Evolutionary conservation across 2,113 vertebrate species (phyloP), one percentile per base, ranked within the genome.

Genomic region (Brachypteracias leptosomus): DNA sequence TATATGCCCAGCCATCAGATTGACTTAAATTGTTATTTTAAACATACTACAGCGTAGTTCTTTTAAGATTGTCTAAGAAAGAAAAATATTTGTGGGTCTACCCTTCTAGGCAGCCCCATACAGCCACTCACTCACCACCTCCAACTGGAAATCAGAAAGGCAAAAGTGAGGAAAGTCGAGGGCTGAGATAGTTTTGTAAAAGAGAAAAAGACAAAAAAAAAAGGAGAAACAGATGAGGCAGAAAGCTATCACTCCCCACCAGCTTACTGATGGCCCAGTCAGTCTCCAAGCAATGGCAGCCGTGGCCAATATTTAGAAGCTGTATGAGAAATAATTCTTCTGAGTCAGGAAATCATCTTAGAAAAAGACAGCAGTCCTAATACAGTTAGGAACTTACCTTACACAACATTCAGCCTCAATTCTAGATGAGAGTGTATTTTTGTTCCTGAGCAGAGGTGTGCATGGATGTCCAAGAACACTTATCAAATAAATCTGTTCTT

Each of bases 51-150:
- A 25, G 24, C 9, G 8, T 33, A 28, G 76, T 26, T 76, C 2
- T 74, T 79, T 18, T 11, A 63, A 71, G 15, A 44, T 51, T 73
- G 90, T 61, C 7, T 62, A 13, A 71, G 21, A 29, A 77, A 75
- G 59, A 21, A 33, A 14, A 4, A 16, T 24, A 0, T 15, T 54
- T 75, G 6, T 49, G 9, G 3, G 17, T 83, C 33, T 67, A 4
- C 3, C 16, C n/a, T 44, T 13, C 4, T 40, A 38, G 71, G 21
- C 7, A 89, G 25, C 13, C 14, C 11, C 35, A 51, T 11, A 13
- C 5, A 67, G 7, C 18, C 1, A 0, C 40, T 62, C 15, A 29
- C 66, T 79, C 47, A 14, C 7, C 31, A 2, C 4, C 1, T 5
- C 10, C 6, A 20, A 47, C 18, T 58, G 42, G 18, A 13, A 90